phyloP scores from a whole-genome alignment of 1,140 invertebrate species.

The Hermetia illucens region DNA sequence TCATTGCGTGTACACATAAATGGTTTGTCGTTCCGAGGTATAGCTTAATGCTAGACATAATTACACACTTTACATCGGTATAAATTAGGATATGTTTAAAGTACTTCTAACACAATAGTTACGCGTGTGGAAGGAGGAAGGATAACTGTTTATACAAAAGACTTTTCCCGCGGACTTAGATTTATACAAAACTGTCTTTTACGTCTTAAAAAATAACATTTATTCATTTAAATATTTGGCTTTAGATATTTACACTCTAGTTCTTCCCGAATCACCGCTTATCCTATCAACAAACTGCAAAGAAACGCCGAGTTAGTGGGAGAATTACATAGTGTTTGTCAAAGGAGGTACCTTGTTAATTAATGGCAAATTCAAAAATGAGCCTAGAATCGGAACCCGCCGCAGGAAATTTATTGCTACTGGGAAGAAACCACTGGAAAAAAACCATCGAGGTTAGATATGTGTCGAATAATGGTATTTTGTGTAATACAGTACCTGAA shows the following conservation, averaged over 20 bases:
- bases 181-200: no score
- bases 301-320: slow-evolving; percentile 9
- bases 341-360: slow-evolving; percentile 32
- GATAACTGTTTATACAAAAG: no score
- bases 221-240: no score
- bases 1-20: no score
- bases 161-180: no score
- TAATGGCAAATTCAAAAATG: slow-evolving; percentile 57
- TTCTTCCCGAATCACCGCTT: slow-evolving; percentile 44
- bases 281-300: slow-evolving; percentile 39
- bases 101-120: no score
- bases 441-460: slow-evolving; percentile 13
- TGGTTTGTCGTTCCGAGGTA: no score
- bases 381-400: slow-evolving; percentile 59
- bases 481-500: slow-evolving; percentile 41
- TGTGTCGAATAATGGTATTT: background rate
- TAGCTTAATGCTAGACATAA: no score
- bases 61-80: no score
- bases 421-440: slow-evolving; percentile 66
- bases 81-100: no score
- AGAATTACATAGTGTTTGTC: background rate
- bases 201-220: no score
- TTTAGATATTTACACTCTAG: slow-evolving; percentile 49
- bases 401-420: slow-evolving; percentile 79
- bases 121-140: no score